A percentile compares a stretch with the other conserved stretches of the same genome.
These are phyloP conservation scores for Microtus pennsylvanicus DNA, from an alignment of 2,113 vertebrate genomes.

Conservation along the genomic window DNA sequence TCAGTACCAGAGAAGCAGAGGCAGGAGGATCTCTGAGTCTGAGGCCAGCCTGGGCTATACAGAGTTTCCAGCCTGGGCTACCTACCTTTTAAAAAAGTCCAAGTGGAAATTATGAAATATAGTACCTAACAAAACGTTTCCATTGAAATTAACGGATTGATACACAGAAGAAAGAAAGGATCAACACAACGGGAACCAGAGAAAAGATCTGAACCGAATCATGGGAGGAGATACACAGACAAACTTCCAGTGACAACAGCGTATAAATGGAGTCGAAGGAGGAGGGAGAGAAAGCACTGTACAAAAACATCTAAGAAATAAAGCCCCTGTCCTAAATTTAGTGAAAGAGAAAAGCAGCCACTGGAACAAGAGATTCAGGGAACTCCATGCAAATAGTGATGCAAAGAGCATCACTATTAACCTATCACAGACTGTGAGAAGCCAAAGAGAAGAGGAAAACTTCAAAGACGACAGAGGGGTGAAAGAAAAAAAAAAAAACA, in stretches of 20 bases:
- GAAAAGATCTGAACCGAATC: constrained; percentile 5
- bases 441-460: neutral
- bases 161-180: neutral
- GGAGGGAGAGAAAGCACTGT: neutral
- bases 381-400: neutral
- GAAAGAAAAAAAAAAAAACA: neutral
- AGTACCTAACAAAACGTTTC: constrained; percentile 3
- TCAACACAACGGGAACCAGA: neutral
- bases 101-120: neutral
- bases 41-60: neutral
- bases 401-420: neutral
- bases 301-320: neutral
- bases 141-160: neutral
- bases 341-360: neutral
- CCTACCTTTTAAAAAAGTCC: neutral
- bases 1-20: neutral
- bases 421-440: neutral
- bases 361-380: neutral
- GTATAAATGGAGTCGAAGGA: neutral
- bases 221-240: neutral
- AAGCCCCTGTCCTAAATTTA: neutral
- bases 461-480: neutral
- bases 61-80: neutral
- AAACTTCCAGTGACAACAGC: neutral
- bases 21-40: neutral